Base-by-base conservation (phyloP, 1,140 invertebrate species). In the Metaphire vulgaris region DNA sequence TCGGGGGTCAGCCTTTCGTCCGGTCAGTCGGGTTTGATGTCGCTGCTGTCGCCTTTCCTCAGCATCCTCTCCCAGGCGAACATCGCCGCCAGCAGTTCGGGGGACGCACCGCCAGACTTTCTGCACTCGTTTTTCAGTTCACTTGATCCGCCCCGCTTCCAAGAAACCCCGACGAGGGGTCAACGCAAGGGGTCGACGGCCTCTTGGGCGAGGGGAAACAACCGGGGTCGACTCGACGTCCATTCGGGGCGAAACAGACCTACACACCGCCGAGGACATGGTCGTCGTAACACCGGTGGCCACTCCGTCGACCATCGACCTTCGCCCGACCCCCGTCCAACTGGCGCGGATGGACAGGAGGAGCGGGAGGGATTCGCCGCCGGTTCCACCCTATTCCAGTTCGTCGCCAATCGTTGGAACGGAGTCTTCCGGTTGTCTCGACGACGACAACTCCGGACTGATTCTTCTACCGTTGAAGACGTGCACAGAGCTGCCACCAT, bases 61-160 rank as follows among this genome's bases (percentile, higher is more conserved):
- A 85, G 77, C 76, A 83, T 82, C 33, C 76, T 84, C 64, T 79
- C 81, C 26, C 81, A 82, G 73, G 82, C 81, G 72, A 74, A 69
- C 67, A 32, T 74, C 77, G 1, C 74, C 15, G 14, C 15, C 68
- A 14, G 56, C 29, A 30, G 14, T 75, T n/a, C 65, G 28, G 2
- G 64, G 15, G 21, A 72, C 33, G 76, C 70, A 74, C 1, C 65
- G 73, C 1, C 66, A 74, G 21, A n/a, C n/a, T n/a, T n/a, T n/a
- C n/a, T n/a, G n/a, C n/a, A n/a, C n/a, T n/a, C n/a, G n/a, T n/a
- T n/a, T n/a, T n/a, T n/a, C n/a, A n/a, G n/a, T n/a, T n/a, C n/a
- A n/a, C n/a, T n/a, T n/a, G n/a, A n/a, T n/a, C n/a, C n/a, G n/a
- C n/a, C n/a, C n/a, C n/a, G n/a, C n/a, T n/a, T n/a, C n/a, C n/a